Percentiles rank a stretch among this genome's conserved stretches.
Evolutionary conservation across 2,797 vertebrate genomes (phyloP).

Genomic region (Falco novaeseelandiae): DNA sequence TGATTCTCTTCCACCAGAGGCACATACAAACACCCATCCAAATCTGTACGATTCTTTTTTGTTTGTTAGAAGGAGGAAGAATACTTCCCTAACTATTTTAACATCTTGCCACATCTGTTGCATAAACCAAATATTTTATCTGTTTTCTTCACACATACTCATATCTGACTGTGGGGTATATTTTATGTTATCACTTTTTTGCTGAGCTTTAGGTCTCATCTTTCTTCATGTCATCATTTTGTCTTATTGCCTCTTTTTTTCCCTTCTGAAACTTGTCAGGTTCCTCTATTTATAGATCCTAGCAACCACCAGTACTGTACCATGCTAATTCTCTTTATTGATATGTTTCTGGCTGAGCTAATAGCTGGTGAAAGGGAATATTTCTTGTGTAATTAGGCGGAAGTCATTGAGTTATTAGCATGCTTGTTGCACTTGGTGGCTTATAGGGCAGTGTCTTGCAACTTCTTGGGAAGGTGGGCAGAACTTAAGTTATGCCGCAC

Average conservation of each 20-base stretch:
- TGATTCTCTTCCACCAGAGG: not conserved
- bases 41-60: not conserved
- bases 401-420: not conserved
- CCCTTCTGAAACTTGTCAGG: not conserved
- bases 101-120: not conserved
- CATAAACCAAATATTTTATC: not conserved
- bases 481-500: not conserved
- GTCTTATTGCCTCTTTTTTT: not conserved
- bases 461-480: not conserved
- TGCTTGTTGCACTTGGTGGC: not conserved
- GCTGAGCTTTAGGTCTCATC: not conserved
- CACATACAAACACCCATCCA: not conserved
- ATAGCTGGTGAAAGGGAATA: not conserved
- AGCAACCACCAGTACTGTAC: not conserved
- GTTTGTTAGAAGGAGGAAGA: not conserved
- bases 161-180: not conserved
- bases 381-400: not conserved
- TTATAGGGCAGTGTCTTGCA: not conserved
- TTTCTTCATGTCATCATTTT: not conserved
- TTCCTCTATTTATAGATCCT: not conserved
- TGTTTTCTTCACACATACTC: not conserved
- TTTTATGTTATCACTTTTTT: not conserved
- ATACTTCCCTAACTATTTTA: not conserved
- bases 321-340: not conserved
- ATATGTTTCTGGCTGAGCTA: not conserved